These are phyloP conservation scores for Muscidifurax raptorellus DNA, from an alignment of 1,140 invertebrate genomes.

Conservation along the genomic window DNA sequence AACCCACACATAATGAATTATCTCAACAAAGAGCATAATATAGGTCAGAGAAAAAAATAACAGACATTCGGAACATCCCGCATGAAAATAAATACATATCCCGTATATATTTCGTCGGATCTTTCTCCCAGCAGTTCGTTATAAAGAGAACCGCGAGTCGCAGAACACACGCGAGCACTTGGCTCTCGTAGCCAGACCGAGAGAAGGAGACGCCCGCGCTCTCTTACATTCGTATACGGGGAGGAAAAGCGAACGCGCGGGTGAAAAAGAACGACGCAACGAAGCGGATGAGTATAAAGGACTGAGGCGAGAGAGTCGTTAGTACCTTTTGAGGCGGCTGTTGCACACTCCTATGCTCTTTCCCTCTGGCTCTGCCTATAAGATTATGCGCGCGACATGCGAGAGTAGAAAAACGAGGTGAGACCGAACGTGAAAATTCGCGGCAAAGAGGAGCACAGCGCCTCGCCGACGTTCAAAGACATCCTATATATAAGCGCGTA, in stretches of 20 bases:
- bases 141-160: background rate
- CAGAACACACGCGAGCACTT: background rate
- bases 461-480: background rate
- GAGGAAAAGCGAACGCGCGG: background rate
- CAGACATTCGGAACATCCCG: too few relatives aligned
- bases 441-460: background rate
- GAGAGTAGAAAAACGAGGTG: background rate
- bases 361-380: background rate
- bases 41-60: too few relatives aligned
- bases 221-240: background rate
- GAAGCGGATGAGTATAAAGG: background rate
- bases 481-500: background rate
- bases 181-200: background rate
- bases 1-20: too few relatives aligned
- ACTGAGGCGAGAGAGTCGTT: slow-evolving; percentile 20
- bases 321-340: slow-evolving; percentile 21
- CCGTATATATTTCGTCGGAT: too few relatives aligned
- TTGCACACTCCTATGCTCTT: background rate
- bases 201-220: background rate
- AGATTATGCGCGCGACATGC: slow-evolving; percentile 35
- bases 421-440: background rate
- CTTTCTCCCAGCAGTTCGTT: background rate
- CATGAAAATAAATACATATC: too few relatives aligned
- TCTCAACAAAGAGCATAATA: too few relatives aligned
- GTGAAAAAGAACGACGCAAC: background rate